Conservation (phyloP, 2,888 invertebrate species). For the Drosophila percnosoma region DNA sequence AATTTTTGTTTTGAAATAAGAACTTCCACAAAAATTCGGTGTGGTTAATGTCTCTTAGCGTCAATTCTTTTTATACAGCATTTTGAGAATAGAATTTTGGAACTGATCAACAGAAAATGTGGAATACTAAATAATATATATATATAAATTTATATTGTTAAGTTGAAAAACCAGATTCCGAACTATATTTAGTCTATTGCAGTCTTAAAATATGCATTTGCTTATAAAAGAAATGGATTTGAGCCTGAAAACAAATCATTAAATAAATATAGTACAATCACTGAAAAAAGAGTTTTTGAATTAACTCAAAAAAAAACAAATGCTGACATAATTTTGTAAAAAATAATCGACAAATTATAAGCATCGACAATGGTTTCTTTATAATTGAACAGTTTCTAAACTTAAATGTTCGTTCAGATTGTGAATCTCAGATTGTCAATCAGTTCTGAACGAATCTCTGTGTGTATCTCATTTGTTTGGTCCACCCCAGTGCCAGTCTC, state of each 20-base stretch:
- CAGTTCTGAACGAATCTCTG: background rate
- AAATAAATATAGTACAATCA: background rate
- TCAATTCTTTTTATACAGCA: background rate
- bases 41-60: background rate
- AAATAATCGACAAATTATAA: background rate
- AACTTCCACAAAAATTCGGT: background rate
- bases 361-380: background rate
- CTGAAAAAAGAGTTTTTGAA: background rate
- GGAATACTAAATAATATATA: background rate
- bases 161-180: background rate
- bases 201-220: background rate
- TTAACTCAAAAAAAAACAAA: background rate
- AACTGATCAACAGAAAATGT: background rate
- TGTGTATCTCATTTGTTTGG: conserved; percentile 5
- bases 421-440: background rate
- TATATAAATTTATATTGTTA: background rate
- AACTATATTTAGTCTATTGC: background rate
- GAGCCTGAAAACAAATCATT: background rate
- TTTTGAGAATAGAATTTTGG: background rate
- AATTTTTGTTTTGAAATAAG: background rate
- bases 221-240: background rate
- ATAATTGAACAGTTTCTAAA: background rate
- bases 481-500: conserved; percentile 22
- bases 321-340: background rate
- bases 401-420: background rate